A percentile compares a stretch with the other conserved stretches of the same genome.
These are phyloP conservation scores for Arvicola amphibius DNA, from an alignment of 2,797 vertebrate species.

Conservation along the genomic window DNA sequence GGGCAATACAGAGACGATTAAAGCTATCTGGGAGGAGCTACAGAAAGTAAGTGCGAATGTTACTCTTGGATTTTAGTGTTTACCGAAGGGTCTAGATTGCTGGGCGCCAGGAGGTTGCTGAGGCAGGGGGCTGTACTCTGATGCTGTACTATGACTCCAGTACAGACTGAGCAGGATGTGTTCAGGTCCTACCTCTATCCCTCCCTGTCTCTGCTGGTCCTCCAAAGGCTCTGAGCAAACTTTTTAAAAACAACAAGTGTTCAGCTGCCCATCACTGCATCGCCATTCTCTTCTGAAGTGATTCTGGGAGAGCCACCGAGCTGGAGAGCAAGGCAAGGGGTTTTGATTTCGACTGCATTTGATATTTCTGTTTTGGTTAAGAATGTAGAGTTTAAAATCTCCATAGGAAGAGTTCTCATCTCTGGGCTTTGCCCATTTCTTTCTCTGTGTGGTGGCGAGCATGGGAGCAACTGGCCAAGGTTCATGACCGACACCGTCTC, in stretches of 20 bases:
- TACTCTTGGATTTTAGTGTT: not conserved
- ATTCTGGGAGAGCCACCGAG: constrained; percentile 30
- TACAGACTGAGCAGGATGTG: not conserved
- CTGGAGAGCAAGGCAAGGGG: constrained; percentile 56
- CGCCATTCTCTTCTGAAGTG: constrained; percentile 22
- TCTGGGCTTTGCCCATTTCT: not conserved
- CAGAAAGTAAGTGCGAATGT: not conserved
- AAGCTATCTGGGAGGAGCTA: not conserved
- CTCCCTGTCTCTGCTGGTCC: not conserved
- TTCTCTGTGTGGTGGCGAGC: too few relatives aligned
- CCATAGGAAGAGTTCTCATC: not conserved
- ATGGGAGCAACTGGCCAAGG: not conserved
- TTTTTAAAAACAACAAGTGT: not conserved
- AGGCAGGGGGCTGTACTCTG: too few relatives aligned
- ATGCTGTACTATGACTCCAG: rapidly evolving
- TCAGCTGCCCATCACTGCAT: not conserved
- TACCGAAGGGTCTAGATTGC: not conserved
- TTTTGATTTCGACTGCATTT: constrained; percentile 22
- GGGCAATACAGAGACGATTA: not conserved
- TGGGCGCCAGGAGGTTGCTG: too few relatives aligned
- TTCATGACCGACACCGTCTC: too few relatives aligned
- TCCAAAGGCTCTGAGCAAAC: not conserved
- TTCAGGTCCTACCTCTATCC: not conserved
- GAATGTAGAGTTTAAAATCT: constrained; percentile 57
- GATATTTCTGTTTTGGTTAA: constrained; percentile 38